phyloP scores from a whole-genome alignment of 2,888 invertebrate genomes.

The Platycheirus albimanus region DNA sequence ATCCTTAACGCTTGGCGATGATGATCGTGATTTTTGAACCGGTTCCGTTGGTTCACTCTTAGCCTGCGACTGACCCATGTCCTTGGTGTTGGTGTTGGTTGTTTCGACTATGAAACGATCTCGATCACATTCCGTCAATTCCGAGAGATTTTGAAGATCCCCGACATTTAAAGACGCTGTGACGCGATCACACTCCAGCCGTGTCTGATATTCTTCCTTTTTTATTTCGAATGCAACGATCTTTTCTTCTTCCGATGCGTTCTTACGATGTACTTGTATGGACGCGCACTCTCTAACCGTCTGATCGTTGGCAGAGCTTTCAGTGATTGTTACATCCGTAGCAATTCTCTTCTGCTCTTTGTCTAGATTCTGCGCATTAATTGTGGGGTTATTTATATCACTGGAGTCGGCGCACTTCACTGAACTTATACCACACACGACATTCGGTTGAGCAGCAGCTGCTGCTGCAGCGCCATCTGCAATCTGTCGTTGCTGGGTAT shows the following conservation, averaged over 20 bases:
- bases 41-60: conserved; percentile 57
- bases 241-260: conserved; percentile 42
- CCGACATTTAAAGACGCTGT: conserved; percentile 66
- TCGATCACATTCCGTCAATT: conserved; percentile 78
- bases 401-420: conserved; percentile 59
- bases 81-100: conserved; percentile 44
- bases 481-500: conserved; percentile 43
- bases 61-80: conserved; percentile 75
- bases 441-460: conserved; percentile 47
- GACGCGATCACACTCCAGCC: conserved; percentile 67
- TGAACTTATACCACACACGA: conserved; percentile 47
- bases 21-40: conserved; percentile 50
- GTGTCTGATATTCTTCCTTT: conserved; percentile 31
- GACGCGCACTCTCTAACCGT: conserved; percentile 56
- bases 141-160: conserved; percentile 33
- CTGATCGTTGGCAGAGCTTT: conserved; percentile 60
- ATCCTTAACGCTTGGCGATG: conserved; percentile 74
- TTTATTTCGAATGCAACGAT: conserved; percentile 36
- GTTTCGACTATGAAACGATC: conserved; percentile 72
- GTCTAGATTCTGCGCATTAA: conserved; percentile 48
- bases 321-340: conserved; percentile 48
- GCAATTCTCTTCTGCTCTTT: conserved; percentile 48
- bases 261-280: conserved; percentile 48
- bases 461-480: conserved; percentile 64
- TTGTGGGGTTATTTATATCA: conserved; percentile 59